Base-by-base conservation (phyloP, 2,888 invertebrate genomes). In the Pristionchus mayeri region DNA sequence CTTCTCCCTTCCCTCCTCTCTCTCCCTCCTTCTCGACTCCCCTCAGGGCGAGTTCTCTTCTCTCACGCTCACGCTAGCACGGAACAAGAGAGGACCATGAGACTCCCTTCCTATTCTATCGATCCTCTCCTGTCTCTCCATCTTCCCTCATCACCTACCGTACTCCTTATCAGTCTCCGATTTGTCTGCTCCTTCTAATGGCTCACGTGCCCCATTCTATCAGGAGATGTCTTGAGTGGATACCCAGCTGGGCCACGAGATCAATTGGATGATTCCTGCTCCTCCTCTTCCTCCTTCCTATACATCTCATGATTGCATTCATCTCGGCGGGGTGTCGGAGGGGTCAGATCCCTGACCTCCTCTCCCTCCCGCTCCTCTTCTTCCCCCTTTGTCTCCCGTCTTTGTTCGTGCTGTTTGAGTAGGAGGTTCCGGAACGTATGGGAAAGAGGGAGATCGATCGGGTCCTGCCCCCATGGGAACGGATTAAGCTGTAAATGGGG, bases 201-300 rank as follows among this genome's bases (percentile, higher is more conserved):
- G 67, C 3, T 37, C 34, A 30, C 21, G 11, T 63, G 6, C 3
- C 37, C 67, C 37, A 34, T 34, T n/a, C n/a, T 67, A 67, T 37
- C 67, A 67, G 37, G 9, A 37, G 67, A 21, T 67, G 67, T 57
- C 83, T 81, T 21, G 85, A 85, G 71, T 85, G 84, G 3, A 67
- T 83, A 2, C 85, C 67, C 67, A 30, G 79, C 85, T 2, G 85
- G 85, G 50, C n/a, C 83, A 84, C 24, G 86, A 85, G 3, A 85
- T 87, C 84, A 88, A 87, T 78, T 88, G 88, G 44, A 80, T 88
- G 44, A 75, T 85, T 18, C 71, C 87, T n/a, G 63, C 86, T n/a
- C 88, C 16, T 78, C 85, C 24, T 85, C 81, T 21, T 85, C 86
- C 40, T 84, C 86, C 60, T 88, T 87, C 76, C 87, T 87, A n/a